Evolutionary conservation across 1,140 invertebrate species (phyloP), one percentile per base, ranked within the genome.

Genomic region (Papilio xuthus): DNA sequence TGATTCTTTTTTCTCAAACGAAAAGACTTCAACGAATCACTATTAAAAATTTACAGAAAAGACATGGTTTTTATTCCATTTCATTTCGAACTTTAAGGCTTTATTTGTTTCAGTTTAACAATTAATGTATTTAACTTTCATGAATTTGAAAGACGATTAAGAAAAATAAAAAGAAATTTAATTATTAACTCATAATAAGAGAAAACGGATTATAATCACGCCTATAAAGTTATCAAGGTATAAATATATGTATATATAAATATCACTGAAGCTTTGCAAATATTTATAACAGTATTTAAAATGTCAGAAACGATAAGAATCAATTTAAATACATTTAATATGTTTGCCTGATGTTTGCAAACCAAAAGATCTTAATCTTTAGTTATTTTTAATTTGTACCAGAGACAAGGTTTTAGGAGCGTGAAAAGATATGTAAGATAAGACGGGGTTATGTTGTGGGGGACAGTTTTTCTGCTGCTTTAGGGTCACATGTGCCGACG

Each of bases 351-450:
- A 44, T 73, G 37, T 73, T 73, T 73, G 44, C 71, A 50, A 44
- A 73, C 71, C 37, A 50, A 74, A 7, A 32, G 72, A 74, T 74
- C 26, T 56, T 53, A 74, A 74, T 74, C 72, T 74, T 28, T 74
- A 23, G 47, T 74, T 41, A 70, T 32, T 42, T 69, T 60, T 72
- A 77, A 80, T 78, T 80, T 67, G 73, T 69, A 67, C 37, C 23
- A 47, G 42, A 78, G 41, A 77, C 77, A 63, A 74, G n/a, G 50
- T 75, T 77, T 70, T 74, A 56, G 70, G 41, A 77, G 79, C 78
- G 79, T 82, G 79, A 82, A 79, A 79, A 80, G 81, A 79, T 82
- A 67, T 60, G 72, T 80, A 44, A 75, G 78, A 82, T 79, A 82
- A 77, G 37, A 67, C n/a, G 28, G 72, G 72, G 72, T 28, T 74